These are phyloP conservation scores for Rhabdophis nuchalis DNA, from an alignment of 2,797 vertebrate species.

Conservation along the genomic window DNA sequence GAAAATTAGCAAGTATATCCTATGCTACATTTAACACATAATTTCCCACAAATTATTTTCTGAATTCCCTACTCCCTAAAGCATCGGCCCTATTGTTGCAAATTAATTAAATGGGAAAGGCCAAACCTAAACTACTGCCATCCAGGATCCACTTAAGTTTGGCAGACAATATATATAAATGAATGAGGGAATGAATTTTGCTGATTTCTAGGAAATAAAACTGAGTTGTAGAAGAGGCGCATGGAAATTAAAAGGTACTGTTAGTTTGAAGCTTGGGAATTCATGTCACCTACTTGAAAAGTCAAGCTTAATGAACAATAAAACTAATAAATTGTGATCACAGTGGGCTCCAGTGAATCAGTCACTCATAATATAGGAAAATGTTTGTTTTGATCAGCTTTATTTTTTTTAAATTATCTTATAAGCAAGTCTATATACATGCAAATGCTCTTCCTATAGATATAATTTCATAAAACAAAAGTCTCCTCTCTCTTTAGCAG, in stretches of 20 bases:
- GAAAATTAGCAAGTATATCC: not conserved
- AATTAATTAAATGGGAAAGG: not conserved
- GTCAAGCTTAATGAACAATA: not conserved
- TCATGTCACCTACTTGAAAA: not conserved
- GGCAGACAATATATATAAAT: not conserved
- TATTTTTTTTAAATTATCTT: conserved; percentile 56
- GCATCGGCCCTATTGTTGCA: not conserved
- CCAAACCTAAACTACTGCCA: not conserved
- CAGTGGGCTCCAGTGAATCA: not conserved
- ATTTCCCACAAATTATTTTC: not conserved
- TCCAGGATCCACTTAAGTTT: not conserved
- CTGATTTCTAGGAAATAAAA: not conserved
- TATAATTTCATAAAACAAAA: conserved; percentile 76
- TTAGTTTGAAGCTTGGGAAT: not conserved
- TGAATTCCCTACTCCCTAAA: not conserved
- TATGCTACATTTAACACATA: not conserved
- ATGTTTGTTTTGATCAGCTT: conserved; percentile 54
- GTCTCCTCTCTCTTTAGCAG: conserved; percentile 71
- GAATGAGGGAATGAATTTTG: not conserved
- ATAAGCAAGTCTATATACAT: conserved; percentile 70
- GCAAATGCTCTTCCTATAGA: conserved; percentile 67
- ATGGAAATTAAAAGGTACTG: not conserved
- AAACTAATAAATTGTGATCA: not conserved
- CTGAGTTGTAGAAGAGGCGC: not conserved
- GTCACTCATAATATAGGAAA: conserved; percentile 24